A percentile compares a stretch with the other conserved stretches of the same genome.
phyloP scores from a whole-genome alignment of 2,888 invertebrate genomes.

The Campaea margaritaria region DNA sequence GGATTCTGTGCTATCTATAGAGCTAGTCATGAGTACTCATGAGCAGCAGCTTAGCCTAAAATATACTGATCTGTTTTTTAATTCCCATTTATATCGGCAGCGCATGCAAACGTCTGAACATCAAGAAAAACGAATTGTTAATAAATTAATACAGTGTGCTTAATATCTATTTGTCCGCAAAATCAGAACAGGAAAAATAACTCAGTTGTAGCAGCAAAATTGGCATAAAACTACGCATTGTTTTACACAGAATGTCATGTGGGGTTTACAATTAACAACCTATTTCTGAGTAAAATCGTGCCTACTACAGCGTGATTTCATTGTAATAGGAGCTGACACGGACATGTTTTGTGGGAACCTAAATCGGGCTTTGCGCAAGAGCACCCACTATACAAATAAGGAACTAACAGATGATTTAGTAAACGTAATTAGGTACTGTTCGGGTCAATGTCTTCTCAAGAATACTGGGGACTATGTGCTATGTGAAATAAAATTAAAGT shows the following conservation, averaged over 20 bases:
- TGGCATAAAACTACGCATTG: constrained; percentile 22
- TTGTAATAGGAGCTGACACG: constrained; percentile 23
- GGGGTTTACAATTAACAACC: constrained; percentile 26
- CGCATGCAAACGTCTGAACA: background rate
- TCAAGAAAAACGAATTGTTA: constrained; percentile 4
- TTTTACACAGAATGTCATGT: constrained; percentile 32
- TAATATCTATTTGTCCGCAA: constrained; percentile 8
- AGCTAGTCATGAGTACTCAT: constrained; percentile 1
- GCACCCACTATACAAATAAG: background rate
- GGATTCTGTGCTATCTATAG: constrained; percentile 35
- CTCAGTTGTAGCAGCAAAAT: constrained; percentile 11
- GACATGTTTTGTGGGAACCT: constrained; percentile 31
- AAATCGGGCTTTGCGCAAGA: constrained; percentile 8
- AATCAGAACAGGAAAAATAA: constrained; percentile 38
- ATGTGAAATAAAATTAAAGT: background rate
- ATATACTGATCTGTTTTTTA: constrained; percentile 19
- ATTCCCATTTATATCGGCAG: background rate
- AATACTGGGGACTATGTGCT: no score
- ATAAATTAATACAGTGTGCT: constrained; percentile 10
- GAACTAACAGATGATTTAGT: background rate
- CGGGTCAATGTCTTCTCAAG: no score
- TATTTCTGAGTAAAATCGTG: constrained; percentile 39
- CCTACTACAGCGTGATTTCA: constrained; percentile 32
- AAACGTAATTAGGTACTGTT: background rate
- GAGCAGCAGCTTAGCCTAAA: constrained; percentile 11